phyloP scores from a whole-genome alignment of 1,140 invertebrate species.

The Homalodisca vitripennis region DNA sequence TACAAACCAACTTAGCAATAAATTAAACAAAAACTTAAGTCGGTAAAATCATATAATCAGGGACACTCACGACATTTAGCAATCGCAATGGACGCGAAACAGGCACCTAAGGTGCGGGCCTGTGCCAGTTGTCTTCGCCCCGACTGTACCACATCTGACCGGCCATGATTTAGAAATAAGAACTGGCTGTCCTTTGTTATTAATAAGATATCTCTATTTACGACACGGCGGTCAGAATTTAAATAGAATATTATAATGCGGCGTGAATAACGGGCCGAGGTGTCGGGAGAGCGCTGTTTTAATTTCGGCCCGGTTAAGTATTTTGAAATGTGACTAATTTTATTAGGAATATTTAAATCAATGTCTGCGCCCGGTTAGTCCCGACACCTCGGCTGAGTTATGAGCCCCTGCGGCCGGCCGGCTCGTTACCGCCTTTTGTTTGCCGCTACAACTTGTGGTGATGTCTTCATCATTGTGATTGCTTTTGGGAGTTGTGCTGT shows the following conservation, averaged over 20 bases:
- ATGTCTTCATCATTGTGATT: background rate
- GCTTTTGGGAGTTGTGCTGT: too few relatives aligned
- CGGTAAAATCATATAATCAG: too few relatives aligned
- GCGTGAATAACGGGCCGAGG: background rate
- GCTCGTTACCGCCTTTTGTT: background rate
- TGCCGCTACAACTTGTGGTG: background rate
- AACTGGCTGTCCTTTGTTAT: constrained; percentile 13
- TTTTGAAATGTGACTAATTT: constrained; percentile 27
- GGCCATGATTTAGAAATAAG: constrained; percentile 15
- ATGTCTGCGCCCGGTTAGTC: background rate
- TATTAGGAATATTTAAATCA: constrained; percentile 26
- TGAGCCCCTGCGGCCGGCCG: background rate
- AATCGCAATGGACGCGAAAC: too few relatives aligned
- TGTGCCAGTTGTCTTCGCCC: background rate
- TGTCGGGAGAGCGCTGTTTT: too few relatives aligned
- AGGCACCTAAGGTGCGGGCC: background rate
- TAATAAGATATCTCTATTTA: constrained; percentile 25
- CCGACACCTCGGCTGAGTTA: constrained; percentile 12
- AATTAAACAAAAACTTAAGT: too few relatives aligned
- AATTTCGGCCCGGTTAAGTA: constrained; percentile 8
- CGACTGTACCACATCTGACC: constrained; percentile 1
- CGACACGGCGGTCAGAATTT: constrained; percentile 10
- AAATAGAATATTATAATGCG: constrained; percentile 25
- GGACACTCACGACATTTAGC: too few relatives aligned
- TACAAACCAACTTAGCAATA: too few relatives aligned